These are phyloP conservation scores for Neosilurus mollespiculum DNA, from an alignment of 2,797 vertebrate genomes.

Conservation along the genomic window DNA sequence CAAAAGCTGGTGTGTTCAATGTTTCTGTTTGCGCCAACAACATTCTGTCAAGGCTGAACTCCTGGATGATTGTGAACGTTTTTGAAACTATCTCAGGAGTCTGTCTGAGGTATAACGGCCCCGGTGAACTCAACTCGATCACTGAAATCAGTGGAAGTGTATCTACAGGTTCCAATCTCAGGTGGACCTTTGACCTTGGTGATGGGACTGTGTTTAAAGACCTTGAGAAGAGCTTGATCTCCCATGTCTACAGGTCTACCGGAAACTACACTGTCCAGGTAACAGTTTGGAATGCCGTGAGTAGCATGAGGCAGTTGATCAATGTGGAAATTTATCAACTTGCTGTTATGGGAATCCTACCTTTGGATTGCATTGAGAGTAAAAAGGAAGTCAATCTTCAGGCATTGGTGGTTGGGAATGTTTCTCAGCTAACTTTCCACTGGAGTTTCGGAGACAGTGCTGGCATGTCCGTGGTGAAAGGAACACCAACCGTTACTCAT, in stretches of 20 bases:
- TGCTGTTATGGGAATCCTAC: constrained; percentile 62
- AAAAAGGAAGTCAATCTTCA: constrained; percentile 56
- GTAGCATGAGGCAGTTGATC: constrained; percentile 57
- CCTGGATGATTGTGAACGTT: constrained; percentile 64
- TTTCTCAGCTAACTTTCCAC: constrained; percentile 62
- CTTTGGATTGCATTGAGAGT: constrained; percentile 62
- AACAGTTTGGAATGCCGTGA: constrained; percentile 67
- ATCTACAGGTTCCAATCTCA: constrained; percentile 62
- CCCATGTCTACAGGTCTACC: constrained; percentile 66
- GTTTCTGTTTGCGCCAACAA: constrained; percentile 70
- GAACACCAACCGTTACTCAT: constrained; percentile 61
- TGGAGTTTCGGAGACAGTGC: constrained; percentile 76
- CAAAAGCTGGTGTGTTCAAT: constrained; percentile 67
- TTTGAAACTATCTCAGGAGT: constrained; percentile 70
- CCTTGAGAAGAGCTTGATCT: constrained; percentile 55
- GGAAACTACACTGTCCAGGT: constrained; percentile 70
- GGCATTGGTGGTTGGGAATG: constrained; percentile 65
- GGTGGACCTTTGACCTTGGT: constrained; percentile 77
- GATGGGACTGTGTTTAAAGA: constrained; percentile 66
- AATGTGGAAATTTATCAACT: constrained; percentile 66
- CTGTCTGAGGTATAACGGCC: constrained; percentile 58
- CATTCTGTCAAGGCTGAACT: constrained; percentile 56
- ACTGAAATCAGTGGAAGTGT: constrained; percentile 65
- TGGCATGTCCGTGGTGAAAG: constrained; percentile 54
- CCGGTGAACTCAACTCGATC: constrained; percentile 62